Evolutionary conservation across 2,113 vertebrate genomes (phyloP), one percentile per base, ranked within the genome.

Genomic region (Sphyrna mokarran): DNA sequence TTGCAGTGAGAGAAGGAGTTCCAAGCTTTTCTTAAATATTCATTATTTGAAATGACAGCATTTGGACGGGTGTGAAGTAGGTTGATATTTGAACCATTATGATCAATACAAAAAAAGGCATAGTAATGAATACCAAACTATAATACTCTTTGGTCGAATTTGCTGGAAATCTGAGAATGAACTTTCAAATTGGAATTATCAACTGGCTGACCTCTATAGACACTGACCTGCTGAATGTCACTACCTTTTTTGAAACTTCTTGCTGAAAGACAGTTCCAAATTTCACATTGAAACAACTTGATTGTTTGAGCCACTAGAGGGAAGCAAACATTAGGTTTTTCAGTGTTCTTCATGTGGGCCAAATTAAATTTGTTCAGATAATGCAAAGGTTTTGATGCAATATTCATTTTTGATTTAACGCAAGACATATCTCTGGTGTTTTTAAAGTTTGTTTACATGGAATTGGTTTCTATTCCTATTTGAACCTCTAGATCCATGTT

Each of bases 271-370:
- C 86, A 58, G 43, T 58, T 89, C 11, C 26, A 89, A 58, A 90
- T 61, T 61, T 90, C 54, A 90, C 37, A 58, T 33, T 58, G 87
- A 90, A 61, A 48, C 16, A 61, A 90, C 26, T 61, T 40, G 48
- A 61, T 33, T 33, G 8, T 33, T 90, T 2, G 54, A 90, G n/a
- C 87, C 87, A 90, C 87, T 40, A 58, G 87, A 61, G 87, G 87
- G 87, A 54, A 90, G 87, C 87, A 90, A 61, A 90, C 26, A 61
- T 90, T 54, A 90, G 29, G 87, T 90, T 33, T 85, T 85, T 40
- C 80, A 83, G n/a, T 83, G 54, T 61, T 29, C 37, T 48, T 54
- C 54, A 14, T 90, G 0, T 22, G 13, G 54, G 26, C 43, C 87
- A 58, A 90, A 61, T 54, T 58, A 90, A 61, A 61, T 86, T 86